Percentiles rank a stretch among this genome's conserved stretches.
Evolutionary conservation across 37 sponge, comb jelly and placozoan species (phyloP).

Genomic region (Chondrilla cf. caribensis): DNA sequence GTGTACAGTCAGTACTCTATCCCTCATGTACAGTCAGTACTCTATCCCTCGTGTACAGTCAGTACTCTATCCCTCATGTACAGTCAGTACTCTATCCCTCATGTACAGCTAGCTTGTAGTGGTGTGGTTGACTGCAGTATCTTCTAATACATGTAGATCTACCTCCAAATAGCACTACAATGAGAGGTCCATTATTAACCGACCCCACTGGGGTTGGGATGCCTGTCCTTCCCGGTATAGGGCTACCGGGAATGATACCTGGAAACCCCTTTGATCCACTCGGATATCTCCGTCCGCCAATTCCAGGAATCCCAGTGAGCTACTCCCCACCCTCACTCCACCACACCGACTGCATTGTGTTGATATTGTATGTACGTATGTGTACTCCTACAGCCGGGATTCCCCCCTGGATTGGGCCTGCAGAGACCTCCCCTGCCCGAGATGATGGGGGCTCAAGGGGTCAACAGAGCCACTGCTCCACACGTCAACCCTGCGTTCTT

Average conservation of each 20-base stretch:
- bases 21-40: neutral
- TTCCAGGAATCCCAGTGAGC: conserved; percentile 8
- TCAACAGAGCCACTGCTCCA: conserved; percentile 40
- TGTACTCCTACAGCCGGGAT: conserved; percentile 11
- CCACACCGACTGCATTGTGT: neutral
- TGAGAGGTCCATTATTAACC: conserved; percentile 3
- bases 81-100: too few species aligned
- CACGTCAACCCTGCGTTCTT: conserved; percentile 95
- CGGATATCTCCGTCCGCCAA: neutral
- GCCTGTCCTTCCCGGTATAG: neutral
- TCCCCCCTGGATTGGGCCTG: conserved; percentile 39
- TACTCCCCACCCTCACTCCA: neutral
- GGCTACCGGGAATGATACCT: neutral
- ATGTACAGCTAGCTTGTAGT: too few species aligned
- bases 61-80: too few species aligned
- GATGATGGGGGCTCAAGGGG: neutral
- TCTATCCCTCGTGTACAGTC: too few species aligned
- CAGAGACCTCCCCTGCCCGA: conserved; percentile 30
- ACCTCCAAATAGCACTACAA: neutral
- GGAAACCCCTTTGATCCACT: conserved; percentile 4
- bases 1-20: too few species aligned
- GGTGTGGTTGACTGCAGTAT: too few species aligned
- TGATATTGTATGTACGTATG: neutral
- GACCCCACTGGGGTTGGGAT: neutral
- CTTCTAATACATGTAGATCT: neutral